phyloP scores from a whole-genome alignment of 2,113 vertebrate species.

The Raphicerus campestris region DNA sequence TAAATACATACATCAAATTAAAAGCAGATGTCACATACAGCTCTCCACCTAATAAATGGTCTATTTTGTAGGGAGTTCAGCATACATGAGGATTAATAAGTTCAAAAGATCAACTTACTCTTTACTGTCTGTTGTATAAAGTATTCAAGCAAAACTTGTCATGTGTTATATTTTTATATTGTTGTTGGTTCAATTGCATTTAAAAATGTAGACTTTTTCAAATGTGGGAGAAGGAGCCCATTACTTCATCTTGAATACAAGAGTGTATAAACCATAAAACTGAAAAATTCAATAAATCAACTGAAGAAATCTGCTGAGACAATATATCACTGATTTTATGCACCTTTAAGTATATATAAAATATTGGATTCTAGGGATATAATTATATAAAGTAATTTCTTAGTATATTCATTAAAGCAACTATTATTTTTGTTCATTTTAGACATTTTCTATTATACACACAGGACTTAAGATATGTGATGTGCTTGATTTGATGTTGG shows the following conservation, averaged over 20 bases:
- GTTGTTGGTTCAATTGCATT: background rate
- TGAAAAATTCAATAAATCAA: slow-evolving; percentile 69
- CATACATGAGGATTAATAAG: background rate
- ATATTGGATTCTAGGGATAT: slow-evolving; percentile 32
- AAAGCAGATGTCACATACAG: background rate
- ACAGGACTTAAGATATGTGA: background rate
- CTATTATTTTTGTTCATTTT: slow-evolving; percentile 36
- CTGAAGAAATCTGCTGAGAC: slow-evolving; percentile 48
- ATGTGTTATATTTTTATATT: background rate
- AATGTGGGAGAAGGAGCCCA: background rate
- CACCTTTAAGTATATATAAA: slow-evolving; percentile 56
- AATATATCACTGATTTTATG: slow-evolving; percentile 66
- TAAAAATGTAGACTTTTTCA: slow-evolving; percentile 8
- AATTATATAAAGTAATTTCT: slow-evolving; percentile 63
- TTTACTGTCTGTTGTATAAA: background rate
- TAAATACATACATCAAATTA: background rate
- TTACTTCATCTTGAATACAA: slow-evolving; percentile 40
- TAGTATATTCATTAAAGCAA: slow-evolving; percentile 52
- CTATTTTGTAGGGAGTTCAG: background rate
- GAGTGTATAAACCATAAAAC: slow-evolving; percentile 59
- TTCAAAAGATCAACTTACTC: background rate
- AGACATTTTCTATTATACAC: background rate
- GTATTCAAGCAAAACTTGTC: background rate
- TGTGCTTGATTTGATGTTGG: slow-evolving; percentile 21
- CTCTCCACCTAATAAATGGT: background rate